Evolutionary conservation across 2,888 invertebrate genomes (phyloP), one percentile per base, ranked within the genome.

Genomic region (Stenolophus ochropezus): DNA sequence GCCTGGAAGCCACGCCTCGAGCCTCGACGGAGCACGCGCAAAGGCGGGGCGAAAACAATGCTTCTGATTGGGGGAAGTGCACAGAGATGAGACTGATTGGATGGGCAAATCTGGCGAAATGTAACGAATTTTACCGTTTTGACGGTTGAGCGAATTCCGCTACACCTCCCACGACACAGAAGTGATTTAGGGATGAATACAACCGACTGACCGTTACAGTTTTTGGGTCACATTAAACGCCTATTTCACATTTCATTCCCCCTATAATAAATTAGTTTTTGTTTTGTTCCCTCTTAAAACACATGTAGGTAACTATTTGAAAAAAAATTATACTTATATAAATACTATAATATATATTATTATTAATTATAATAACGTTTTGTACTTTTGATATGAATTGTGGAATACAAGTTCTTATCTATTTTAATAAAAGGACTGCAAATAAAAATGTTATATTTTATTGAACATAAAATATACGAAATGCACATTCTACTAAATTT

Each of bases 11-110:
- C 85, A 87, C 88, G 87, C 88, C 88, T 86, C 82, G 83, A 78
- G 61, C 69, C 58, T 76, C 82, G 80, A 83, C 81, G 49, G 85
- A 85, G 87, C 85, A 83, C 87, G 88, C 87, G 88, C 87, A 84
- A 83, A 42, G 88, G 88, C 86, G 88, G 87, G 86, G 86, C 86
- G 84, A 23, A 8, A 25, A 4, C 14, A 5, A 61, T 5, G 53
- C 11, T 3, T 20, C 20, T 23, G 8, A 53, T 83, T 84, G 83
- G 84, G 86, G 86, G 86, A 86, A 86, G 84, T 84, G 78, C 76
- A 83, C 21, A 53, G 83, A 82, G 83, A 84, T 80, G 58, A 42
- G 27, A 83, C 84, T 85, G 85, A 87, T 86, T 86, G 87, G 87
- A 83, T 81, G 14, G 74, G 49, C 6, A 53, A 51, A 53, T 23